Conservation (phyloP, 2,113 vertebrate genomes). For the Phyllostomus discolor region DNA sequence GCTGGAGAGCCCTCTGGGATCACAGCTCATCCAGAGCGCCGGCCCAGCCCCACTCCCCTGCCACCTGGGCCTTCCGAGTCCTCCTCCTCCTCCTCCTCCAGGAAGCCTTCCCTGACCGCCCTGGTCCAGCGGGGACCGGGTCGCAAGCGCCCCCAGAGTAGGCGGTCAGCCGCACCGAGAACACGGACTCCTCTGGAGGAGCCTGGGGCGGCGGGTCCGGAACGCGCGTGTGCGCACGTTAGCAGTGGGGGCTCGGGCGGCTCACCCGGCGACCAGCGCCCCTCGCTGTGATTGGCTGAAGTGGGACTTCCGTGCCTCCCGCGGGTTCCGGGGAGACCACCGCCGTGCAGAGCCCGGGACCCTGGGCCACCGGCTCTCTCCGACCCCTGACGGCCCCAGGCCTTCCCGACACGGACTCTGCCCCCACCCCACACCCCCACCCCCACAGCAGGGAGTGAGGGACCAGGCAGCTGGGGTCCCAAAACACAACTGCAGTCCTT, state of each 20-base stretch:
- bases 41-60: too few species aligned
- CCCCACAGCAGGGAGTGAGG: accelerated
- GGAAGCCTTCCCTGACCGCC: not conserved
- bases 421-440: accelerated
- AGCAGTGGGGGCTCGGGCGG: accelerated
- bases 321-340: not conserved
- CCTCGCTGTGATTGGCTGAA: not conserved
- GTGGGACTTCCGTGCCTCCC: not conserved
- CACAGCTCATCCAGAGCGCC: not conserved
- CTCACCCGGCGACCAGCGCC: accelerated
- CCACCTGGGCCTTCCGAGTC: not conserved
- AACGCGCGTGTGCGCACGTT: accelerated
- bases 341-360: not conserved
- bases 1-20: not conserved
- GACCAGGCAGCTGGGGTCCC: not conserved
- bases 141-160: accelerated
- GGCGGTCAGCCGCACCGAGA: accelerated
- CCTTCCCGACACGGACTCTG: not conserved
- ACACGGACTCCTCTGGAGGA: accelerated
- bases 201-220: not conserved
- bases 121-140: not conserved
- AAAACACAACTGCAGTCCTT: not conserved
- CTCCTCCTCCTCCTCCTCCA: not conserved
- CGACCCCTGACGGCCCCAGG: not conserved
- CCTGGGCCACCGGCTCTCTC: accelerated